Base-by-base conservation (phyloP, 2,888 invertebrate species). In the Cartodere bifasciata region DNA sequence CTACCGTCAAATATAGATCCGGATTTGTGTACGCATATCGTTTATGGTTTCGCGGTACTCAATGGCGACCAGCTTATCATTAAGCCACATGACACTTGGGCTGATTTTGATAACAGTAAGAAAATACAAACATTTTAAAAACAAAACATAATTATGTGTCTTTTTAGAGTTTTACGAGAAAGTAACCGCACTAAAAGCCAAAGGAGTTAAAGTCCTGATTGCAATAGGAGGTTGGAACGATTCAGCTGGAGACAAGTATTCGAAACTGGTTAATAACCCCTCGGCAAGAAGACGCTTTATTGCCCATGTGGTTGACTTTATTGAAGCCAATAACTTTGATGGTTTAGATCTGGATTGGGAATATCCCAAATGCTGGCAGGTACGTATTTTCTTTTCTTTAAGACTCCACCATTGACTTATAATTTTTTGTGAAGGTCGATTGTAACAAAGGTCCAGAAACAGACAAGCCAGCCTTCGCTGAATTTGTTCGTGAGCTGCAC, bases 211-310 rank as follows among this genome's bases (percentile, higher is more conserved):
- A 56, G 83, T 87, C 0, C 64, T 86, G 0, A 65, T 94, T 2
- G 91, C 91, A 1, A 73, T 94, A 35, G 94, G 94, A 4, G 94
- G 92, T 0, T 92, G 92, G 92, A 91, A 88, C 50, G 90, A 92
- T 59, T 91, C 88, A 0, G 82, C 81, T 0, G 87, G 86, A 3
- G 82, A 85, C 54, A 90, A 90, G 52, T 90, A 90, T 58, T 82
- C 86, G 1, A 70, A 77, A 23, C 62, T 90, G 16, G 87, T 85
- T 0, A 79, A 82, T 53, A 80, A 71, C 49, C 68, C 76, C 0
- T 60, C 70, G 1, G 73, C 83, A 0, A 66, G 88, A 32, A 64
- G 70, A 15, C 70, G 70, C 39, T 91, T 91, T 48, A 70, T 86
- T 10, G 63, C 71, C 1, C 76, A 85, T 44, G 79, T 79, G 0